Conservation (phyloP, 2,797 vertebrate species). For the Trichosurus vulpecula region DNA sequence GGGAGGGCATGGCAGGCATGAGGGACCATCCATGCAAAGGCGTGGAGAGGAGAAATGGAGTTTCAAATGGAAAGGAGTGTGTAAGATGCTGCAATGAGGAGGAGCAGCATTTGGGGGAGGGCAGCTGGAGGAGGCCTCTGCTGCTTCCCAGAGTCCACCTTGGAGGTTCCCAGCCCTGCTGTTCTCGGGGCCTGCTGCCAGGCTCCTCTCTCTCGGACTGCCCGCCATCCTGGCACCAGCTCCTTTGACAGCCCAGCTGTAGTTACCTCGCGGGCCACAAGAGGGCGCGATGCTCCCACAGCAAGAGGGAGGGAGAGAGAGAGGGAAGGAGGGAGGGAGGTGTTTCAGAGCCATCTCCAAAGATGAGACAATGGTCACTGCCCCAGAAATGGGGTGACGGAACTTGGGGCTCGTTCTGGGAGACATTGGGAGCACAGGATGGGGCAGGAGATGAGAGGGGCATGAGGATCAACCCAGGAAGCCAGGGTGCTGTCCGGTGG, state of each 20-base stretch:
- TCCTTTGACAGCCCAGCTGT: neutral
- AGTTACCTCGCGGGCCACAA: neutral
- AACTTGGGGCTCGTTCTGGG: neutral
- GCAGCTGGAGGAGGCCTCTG: neutral
- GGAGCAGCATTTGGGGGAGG: no score
- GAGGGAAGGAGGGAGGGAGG: neutral
- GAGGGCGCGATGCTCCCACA: neutral
- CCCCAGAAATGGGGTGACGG: neutral
- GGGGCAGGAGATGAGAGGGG: neutral
- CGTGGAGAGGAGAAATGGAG: neutral
- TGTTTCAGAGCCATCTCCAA: neutral
- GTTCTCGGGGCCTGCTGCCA: no score
- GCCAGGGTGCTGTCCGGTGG: neutral
- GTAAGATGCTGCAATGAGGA: neutral
- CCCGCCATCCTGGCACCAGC: no score
- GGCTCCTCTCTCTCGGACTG: no score
- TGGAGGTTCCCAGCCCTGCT: neutral
- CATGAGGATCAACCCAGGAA: slow-evolving; percentile 25
- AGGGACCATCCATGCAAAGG: neutral
- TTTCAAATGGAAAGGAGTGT: neutral
- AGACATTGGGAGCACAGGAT: neutral
- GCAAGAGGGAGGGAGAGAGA: neutral
- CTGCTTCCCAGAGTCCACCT: neutral
- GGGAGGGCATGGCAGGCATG: neutral
- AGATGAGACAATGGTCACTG: neutral